Evolutionary conservation across 2,113 vertebrate species (phyloP).

Genomic region (Cochlearius cochlearius): DNA sequence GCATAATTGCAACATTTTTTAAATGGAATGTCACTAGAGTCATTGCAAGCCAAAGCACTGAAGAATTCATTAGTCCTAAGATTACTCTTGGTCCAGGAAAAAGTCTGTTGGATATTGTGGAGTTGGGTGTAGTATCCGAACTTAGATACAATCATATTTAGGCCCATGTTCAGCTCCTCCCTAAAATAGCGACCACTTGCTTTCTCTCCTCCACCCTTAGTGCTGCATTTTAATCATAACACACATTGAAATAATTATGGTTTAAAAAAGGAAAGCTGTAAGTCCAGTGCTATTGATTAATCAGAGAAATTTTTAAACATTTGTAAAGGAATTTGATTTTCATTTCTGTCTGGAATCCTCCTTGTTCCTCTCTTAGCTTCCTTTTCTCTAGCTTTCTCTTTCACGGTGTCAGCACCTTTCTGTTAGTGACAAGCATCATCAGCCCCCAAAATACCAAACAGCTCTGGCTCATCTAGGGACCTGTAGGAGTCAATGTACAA

Average conservation of each 20-base stretch:
- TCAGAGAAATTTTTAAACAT: background rate
- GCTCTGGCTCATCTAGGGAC: background rate
- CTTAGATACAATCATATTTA: constrained; percentile 2
- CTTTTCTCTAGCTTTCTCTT: background rate
- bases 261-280: constrained; percentile 17
- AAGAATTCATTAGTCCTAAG: constrained; percentile 7
- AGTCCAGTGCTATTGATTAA: constrained; percentile 7
- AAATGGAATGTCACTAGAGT: constrained; percentile 12
- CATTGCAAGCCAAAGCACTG: constrained; percentile 17
- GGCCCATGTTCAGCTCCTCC: constrained; percentile 31
- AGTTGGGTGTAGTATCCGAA: constrained; percentile 48
- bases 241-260: constrained; percentile 25
- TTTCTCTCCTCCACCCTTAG: constrained; percentile 48
- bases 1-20: constrained; percentile 38
- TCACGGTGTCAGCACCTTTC: background rate
- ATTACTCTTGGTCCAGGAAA: background rate
- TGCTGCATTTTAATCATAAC: constrained; percentile 29
- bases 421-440: background rate
- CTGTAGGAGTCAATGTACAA: background rate
- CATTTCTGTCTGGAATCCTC: background rate
- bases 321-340: constrained; percentile 12
- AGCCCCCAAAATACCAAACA: background rate
- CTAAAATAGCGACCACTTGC: constrained; percentile 46
- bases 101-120: constrained; percentile 3
- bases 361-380: background rate